A percentile compares a stretch with the other conserved stretches of the same genome.
phyloP scores from a whole-genome alignment of 2,888 invertebrate species.

The Auanema freiburgensis region DNA sequence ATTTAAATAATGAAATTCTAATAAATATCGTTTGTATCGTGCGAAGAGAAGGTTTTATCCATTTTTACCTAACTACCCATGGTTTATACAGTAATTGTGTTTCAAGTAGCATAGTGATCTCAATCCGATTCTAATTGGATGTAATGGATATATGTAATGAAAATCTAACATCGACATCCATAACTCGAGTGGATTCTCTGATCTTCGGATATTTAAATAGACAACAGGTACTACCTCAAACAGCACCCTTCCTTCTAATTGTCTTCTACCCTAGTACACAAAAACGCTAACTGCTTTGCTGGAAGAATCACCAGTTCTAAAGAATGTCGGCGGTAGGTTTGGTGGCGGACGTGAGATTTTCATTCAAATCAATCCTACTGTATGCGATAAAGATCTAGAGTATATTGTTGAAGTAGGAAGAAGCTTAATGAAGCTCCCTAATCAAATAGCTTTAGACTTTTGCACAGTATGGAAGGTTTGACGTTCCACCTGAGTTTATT shows the following conservation, averaged over 20 bases:
- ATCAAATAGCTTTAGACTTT: not conserved
- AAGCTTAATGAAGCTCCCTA: not conserved
- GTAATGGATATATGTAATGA: no score
- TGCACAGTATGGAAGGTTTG: constrained; percentile 21
- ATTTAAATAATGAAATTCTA: not conserved
- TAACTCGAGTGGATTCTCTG: constrained; percentile 18
- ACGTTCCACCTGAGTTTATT: constrained; percentile 17
- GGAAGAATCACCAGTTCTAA: constrained; percentile 6
- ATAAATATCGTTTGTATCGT: not conserved
- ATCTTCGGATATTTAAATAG: constrained; percentile 27
- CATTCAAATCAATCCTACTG: constrained; percentile 22
- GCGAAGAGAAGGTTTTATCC: not conserved
- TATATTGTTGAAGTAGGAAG: constrained; percentile 24
- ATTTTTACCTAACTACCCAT: not conserved
- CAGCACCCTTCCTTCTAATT: no score
- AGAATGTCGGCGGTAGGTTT: not conserved
- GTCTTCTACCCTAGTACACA: constrained; percentile 1
- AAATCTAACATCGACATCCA: not conserved
- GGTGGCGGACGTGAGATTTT: constrained; percentile 13
- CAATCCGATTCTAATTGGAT: no score
- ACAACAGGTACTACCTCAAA: constrained; percentile 19
- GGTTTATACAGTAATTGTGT: constrained; percentile 6
- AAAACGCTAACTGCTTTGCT: constrained; percentile 3
- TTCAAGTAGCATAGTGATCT: not conserved
- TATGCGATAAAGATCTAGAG: constrained; percentile 33